Evolutionary conservation across 2,797 vertebrate species (phyloP).

Genomic region (Syncerus caffer): DNA sequence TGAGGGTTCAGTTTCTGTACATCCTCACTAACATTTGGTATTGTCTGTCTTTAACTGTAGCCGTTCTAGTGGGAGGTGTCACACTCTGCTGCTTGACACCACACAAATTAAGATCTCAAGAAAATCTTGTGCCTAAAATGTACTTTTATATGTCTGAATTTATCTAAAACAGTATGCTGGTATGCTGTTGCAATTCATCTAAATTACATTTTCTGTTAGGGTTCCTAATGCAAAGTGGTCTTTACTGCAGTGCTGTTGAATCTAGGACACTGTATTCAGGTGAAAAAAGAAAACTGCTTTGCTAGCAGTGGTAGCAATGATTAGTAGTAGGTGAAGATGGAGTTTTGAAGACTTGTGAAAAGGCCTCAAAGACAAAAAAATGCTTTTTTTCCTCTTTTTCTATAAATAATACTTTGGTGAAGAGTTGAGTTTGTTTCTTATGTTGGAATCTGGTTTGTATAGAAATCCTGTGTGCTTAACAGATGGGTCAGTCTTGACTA

Average conservation of each 20-base stretch:
- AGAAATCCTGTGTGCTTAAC: neutral
- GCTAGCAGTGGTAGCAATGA: neutral
- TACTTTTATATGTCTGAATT: slow-evolving; percentile 26
- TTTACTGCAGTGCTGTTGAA: neutral
- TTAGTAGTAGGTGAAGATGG: neutral
- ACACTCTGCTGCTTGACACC: neutral
- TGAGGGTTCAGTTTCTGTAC: neutral
- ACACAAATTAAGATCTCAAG: neutral
- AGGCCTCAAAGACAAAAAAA: neutral
- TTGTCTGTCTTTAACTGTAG: neutral
- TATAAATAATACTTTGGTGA: neutral
- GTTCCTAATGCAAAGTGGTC: neutral
- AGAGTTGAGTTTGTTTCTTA: slow-evolving; percentile 35
- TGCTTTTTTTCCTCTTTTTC: neutral
- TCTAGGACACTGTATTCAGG: neutral
- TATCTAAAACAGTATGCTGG: neutral
- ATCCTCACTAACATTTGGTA: neutral
- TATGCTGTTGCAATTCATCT: neutral
- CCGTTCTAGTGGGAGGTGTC: neutral
- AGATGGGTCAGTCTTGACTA: neutral
- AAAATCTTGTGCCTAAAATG: neutral
- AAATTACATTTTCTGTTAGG: neutral
- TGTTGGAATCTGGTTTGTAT: neutral
- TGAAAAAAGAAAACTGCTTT: slow-evolving; percentile 10
- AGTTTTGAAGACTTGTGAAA: slow-evolving; percentile 5